Evolutionary conservation across 2,113 vertebrate species (phyloP), one percentile per base, ranked within the genome.

Genomic region (Scortum barcoo): DNA sequence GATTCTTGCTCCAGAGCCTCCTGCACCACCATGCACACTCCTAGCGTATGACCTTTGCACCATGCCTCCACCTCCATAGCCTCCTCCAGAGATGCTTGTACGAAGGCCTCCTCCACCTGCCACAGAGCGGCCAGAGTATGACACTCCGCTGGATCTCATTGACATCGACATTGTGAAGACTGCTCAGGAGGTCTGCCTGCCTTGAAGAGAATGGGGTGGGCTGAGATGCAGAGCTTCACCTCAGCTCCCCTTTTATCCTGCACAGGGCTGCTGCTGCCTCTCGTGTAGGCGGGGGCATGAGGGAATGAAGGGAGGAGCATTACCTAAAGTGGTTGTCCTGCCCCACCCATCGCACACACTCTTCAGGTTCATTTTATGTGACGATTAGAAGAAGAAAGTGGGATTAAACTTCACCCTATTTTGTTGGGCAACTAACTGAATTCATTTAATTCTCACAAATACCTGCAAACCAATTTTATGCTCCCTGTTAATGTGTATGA

Each of bases 171-270:
- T 84, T 5, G 70, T 68, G 86, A 46, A 56, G 68, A 26, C 20
- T 92, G 82, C 57, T 81, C 67, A 28, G 87, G 65, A 86, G 75
- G 26, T 87, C 78, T 85, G 74, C 33, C 50, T 91, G 87, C 24
- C 73, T 76, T 24, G 76, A 63, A 86, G 73, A 82, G 65, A 68
- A 65, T 69, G 60, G 90, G 87, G 78, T 74, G 78, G 92, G 67
- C 74, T 92, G 89, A 85, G 89, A 83, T 78, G 60, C 44, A 70
- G 22, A 57, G 61, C 61, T 14, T 72, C 77, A 30, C 61, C 77
- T 42, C 73, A 53, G 48, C 46, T 11, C 13, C 57, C 71, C 74
- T 93, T 95, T 94, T 95, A 95, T 94, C 42, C 83, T 86, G 78
- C 62, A 51, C 36, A 19, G 50, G 54, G 57, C 72, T 60, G 26